Percentiles rank a stretch among this genome's conserved stretches.
Evolutionary conservation across 1,140 invertebrate genomes (phyloP).

Genomic region (Camponotus vicinus): DNA sequence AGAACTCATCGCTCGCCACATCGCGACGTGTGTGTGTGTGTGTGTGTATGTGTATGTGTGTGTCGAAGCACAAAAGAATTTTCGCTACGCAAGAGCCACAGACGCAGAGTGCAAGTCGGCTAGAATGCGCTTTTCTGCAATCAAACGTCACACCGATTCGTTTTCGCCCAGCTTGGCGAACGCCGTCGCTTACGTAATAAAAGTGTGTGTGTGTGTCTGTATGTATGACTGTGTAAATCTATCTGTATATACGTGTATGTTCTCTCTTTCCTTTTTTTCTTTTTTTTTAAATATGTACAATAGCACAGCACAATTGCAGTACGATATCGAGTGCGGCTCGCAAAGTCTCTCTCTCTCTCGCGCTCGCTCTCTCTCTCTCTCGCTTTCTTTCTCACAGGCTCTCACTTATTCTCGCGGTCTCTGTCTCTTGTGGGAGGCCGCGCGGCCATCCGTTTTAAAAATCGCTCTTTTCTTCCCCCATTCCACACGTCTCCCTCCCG

Average conservation of each 20-base stretch:
- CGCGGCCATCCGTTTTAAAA: conserved; percentile 52
- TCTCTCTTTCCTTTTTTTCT: conserved; percentile 36
- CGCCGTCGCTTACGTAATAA: conserved; percentile 57
- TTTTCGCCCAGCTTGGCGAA: conserved; percentile 52
- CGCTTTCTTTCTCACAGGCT: neutral
- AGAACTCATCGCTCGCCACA: conserved; percentile 41
- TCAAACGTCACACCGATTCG: conserved; percentile 56
- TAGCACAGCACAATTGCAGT: conserved; percentile 81
- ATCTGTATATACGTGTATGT: conserved; percentile 46
- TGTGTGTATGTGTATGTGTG: neutral
- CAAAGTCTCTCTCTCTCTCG: conserved; percentile 49
- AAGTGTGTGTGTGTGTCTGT: conserved; percentile 24
- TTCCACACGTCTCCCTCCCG: conserved; percentile 30
- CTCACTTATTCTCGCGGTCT: conserved; percentile 21
- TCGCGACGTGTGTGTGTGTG: neutral
- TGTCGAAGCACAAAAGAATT: conserved; percentile 45
- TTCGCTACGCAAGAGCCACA: conserved; percentile 47
- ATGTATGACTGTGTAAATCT: conserved; percentile 22
- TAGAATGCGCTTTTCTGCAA: conserved; percentile 54
- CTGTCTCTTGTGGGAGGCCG: conserved; percentile 18
- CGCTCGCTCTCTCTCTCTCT: neutral
- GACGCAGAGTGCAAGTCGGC: conserved; percentile 46
- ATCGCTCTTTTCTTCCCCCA: conserved; percentile 31
- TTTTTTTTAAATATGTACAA: conserved; percentile 80
- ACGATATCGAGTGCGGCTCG: conserved; percentile 78